Evolutionary conservation across 2,797 vertebrate species (phyloP), one percentile per base, ranked within the genome.

Genomic region (Sebastes diploproa): DNA sequence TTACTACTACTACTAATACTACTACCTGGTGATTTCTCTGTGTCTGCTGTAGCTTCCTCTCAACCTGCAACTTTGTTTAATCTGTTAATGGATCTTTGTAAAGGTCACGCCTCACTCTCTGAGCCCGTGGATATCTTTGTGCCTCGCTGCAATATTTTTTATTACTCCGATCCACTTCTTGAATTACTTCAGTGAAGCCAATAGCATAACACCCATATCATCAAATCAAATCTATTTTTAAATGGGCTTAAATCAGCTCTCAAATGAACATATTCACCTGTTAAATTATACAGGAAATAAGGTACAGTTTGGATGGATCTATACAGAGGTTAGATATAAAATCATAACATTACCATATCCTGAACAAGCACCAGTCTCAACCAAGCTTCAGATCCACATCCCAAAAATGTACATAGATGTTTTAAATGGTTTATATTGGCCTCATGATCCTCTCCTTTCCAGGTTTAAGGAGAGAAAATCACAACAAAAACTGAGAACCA

Each of bases 41-140:
- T 38, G 6, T 70, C 16, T 63, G 13, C 50, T 22, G 7, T 7
- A 54, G 20, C 42, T 42, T 65, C 30, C 0, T 52, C 25, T 72
- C 56, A 55, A 23, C 25, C 61, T 50, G 11, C 46, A 50, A 16
- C 18, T 68, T 65, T 22, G 72, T 75, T 67, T 52, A 34, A 72
- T 77, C 63, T 13, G n/a, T 75, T 75, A 59, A 42, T 27, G 0
- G 58, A 65, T 80, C 18, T 77, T 60, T 64, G 52, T 27, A 77
- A 84, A 84, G 76, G 77, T 77, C 70, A 52, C 46, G 32, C 56
- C 34, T 78, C 18, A 1, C 22, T 56, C 22, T 56, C 20, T 16
- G 4, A 55, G 20, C 56, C 30, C 38, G 0, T 69, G 50, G 52
- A 74, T 27, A 12, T 50, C 32, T 77, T 13, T n/a, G 18, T 34